Conservation (phyloP, 2,888 invertebrate genomes). For the Liopterus haemorrhoidalis region DNA sequence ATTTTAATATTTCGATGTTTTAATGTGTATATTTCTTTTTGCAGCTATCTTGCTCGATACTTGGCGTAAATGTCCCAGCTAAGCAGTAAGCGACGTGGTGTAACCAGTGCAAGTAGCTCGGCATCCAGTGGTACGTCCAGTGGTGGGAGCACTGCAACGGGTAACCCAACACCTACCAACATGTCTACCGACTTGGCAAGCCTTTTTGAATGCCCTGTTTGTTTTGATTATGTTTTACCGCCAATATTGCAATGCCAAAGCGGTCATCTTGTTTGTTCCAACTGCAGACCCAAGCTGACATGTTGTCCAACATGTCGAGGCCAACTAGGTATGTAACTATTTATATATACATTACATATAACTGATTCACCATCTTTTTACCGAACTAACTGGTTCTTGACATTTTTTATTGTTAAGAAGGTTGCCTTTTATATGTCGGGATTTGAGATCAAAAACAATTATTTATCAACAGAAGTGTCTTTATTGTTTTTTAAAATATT, state of each 20-base stretch:
- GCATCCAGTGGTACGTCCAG: constrained; percentile 33
- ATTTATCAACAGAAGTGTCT: no score
- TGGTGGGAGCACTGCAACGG: constrained; percentile 41
- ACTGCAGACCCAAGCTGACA: constrained; percentile 92
- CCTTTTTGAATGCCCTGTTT: constrained; percentile 93
- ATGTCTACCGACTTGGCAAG: constrained; percentile 85
- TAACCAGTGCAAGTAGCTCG: constrained; percentile 30
- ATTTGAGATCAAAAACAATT: no score
- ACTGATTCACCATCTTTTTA: no score
- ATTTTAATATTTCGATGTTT: no score
- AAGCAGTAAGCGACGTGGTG: constrained; percentile 36
- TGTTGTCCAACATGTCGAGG: constrained; percentile 98
- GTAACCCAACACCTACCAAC: constrained; percentile 55
- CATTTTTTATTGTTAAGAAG: no score
- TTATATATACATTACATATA: no score
- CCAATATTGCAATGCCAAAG: constrained; percentile 98
- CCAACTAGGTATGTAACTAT: constrained; percentile 66
- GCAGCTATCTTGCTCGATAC: no score
- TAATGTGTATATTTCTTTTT: no score
- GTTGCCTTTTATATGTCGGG: no score
- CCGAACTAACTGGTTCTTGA: no score
- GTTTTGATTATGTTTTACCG: constrained; percentile 98
- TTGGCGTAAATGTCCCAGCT: constrained; percentile 22
- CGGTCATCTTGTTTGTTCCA: constrained; percentile 96
- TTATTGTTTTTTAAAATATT: no score